phyloP scores from a whole-genome alignment of 2,888 invertebrate genomes.

The Yponomeuta malinellus region DNA sequence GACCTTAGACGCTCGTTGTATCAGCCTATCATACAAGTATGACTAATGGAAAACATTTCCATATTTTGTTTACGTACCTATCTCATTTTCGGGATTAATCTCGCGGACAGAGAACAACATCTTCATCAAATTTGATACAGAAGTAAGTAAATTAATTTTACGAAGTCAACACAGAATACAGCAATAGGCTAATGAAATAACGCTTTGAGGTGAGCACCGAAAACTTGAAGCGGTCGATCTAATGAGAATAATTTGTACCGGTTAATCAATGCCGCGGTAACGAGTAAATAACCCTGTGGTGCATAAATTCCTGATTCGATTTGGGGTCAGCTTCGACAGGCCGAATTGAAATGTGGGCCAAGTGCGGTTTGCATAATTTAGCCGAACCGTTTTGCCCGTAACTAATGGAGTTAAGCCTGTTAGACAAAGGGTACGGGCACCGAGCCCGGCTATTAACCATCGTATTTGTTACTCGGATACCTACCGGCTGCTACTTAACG shows the following conservation, averaged over 20 bases:
- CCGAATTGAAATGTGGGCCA: slow-evolving; percentile 39
- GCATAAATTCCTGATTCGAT: slow-evolving; percentile 13
- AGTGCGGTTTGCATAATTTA: slow-evolving; percentile 47
- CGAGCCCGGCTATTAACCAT: slow-evolving; percentile 11
- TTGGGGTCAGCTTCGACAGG: slow-evolving; percentile 16
- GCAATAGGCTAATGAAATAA: too few species aligned
- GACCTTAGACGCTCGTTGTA: slow-evolving; percentile 28
- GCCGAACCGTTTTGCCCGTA: slow-evolving; percentile 38
- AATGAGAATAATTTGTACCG: slow-evolving; percentile 4
- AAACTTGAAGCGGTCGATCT: neutral
- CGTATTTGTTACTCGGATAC: slow-evolving; percentile 9
- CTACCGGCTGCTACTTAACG: neutral
- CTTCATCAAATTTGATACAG: neutral
- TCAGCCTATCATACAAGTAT: slow-evolving; percentile 6
- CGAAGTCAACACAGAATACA: too few species aligned
- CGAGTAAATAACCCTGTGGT: slow-evolving; percentile 12
- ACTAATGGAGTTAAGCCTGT: slow-evolving; percentile 46
- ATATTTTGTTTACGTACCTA: neutral
- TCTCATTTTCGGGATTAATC: neutral
- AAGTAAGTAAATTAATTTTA: neutral
- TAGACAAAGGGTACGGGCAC: slow-evolving; percentile 22
- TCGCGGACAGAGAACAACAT: neutral
- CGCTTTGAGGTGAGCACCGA: neutral
- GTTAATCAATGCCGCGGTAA: slow-evolving; percentile 12
- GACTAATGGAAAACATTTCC: neutral